phyloP scores from a whole-genome alignment of 2,113 vertebrate species.

The Podarcis raffonei region DNA sequence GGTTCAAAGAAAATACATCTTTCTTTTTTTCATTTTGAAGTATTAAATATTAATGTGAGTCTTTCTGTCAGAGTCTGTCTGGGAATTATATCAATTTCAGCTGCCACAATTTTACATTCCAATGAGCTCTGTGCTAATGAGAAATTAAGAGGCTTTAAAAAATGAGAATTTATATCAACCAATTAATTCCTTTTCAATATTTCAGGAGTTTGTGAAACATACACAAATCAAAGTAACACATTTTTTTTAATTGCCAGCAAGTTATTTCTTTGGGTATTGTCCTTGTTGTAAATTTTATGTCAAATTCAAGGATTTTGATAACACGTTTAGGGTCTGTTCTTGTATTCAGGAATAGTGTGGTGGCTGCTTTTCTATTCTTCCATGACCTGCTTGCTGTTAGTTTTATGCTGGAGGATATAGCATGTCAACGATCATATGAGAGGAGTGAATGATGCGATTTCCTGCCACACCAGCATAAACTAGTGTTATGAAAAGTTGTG shows the following conservation, averaged over 20 bases:
- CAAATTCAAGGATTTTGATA: neutral
- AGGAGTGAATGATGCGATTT: neutral
- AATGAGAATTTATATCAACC: neutral
- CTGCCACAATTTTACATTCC: neutral
- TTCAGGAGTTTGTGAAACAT: neutral
- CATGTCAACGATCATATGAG: neutral
- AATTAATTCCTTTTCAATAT: neutral
- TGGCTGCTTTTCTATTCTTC: neutral
- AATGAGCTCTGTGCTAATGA: fast-evolving
- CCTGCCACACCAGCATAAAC: neutral
- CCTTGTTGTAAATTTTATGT: neutral
- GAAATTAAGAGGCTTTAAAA: neutral
- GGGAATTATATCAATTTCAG: neutral
- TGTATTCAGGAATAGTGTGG: neutral
- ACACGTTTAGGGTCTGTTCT: neutral
- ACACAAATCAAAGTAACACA: neutral
- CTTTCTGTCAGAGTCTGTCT: neutral
- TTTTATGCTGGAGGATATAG: neutral
- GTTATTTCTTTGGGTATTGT: neutral
- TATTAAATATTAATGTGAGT: neutral
- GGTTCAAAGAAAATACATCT: neutral
- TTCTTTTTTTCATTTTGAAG: neutral
- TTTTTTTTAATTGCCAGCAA: neutral
- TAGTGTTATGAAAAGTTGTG: neutral
- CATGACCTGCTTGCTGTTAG: neutral